Percentiles rank a stretch among this genome's conserved stretches.
Conservation (phyloP, 2,113 vertebrate species). For the Macaca mulatta region DNA sequence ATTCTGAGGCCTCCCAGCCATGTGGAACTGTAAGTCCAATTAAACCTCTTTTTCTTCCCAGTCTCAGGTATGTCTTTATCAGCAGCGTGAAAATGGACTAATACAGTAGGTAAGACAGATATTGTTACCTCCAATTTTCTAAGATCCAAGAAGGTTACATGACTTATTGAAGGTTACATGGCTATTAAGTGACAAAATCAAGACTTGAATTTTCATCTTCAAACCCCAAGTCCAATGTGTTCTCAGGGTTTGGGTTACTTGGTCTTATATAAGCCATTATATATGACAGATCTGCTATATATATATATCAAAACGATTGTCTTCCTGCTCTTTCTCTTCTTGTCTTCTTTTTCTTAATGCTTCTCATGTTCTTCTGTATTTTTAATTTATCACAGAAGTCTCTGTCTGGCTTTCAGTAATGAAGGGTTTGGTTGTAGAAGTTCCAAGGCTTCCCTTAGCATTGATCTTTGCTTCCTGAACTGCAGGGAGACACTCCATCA, state of each 20-base stretch:
- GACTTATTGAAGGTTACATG: neutral
- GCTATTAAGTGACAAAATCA: neutral
- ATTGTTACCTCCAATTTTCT: neutral
- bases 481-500: slow-evolving; percentile 76
- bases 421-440: neutral
- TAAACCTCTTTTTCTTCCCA: no score
- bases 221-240: neutral
- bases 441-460: neutral
- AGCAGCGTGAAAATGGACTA: no score
- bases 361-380: neutral
- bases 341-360: neutral
- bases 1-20: no score
- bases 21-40: no score
- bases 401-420: neutral
- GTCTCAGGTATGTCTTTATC: no score
- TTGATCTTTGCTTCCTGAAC: neutral
- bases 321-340: neutral
- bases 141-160: neutral
- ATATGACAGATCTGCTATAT: neutral
- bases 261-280: neutral
- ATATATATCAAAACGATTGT: neutral
- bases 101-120: neutral
- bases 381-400: neutral
- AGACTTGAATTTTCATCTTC: neutral
- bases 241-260: neutral